Conservation (phyloP, 2,113 vertebrate species). For the Prietella phreatophila region DNA sequence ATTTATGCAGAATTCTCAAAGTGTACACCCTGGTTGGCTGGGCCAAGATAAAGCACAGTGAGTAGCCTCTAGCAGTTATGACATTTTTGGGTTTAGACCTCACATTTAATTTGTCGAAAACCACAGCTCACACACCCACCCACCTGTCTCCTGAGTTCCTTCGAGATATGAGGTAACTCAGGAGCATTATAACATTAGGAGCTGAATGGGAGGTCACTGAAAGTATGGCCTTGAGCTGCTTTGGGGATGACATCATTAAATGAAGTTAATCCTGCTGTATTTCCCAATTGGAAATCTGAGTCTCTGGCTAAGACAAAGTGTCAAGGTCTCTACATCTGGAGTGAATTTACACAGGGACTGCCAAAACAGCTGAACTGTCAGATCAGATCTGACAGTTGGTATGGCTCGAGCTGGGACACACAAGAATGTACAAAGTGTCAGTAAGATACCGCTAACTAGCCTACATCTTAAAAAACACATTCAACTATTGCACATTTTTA, state of each 20-base stretch:
- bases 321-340: conserved; percentile 29
- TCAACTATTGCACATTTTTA: background rate
- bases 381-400: background rate
- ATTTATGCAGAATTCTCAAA: background rate
- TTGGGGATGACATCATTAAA: conserved; percentile 30
- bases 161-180: conserved; percentile 8
- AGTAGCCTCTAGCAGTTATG: background rate
- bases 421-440: background rate
- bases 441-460: background rate
- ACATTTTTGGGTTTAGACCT: conserved; percentile 1
- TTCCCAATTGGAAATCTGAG: conserved; percentile 12
- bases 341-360: conserved; percentile 4
- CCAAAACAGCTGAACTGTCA: conserved; percentile 16
- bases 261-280: conserved; percentile 22
- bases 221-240: conserved; percentile 11
- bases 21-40: background rate
- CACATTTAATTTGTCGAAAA: conserved; percentile 4
- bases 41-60: background rate
- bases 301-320: conserved; percentile 9
- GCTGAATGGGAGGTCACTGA: background rate
- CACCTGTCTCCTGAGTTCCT: background rate
- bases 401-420: background rate
- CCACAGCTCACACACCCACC: background rate
- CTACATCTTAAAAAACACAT: background rate
- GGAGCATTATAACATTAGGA: background rate